These are phyloP conservation scores for Cryptosula pallasiana DNA, from an alignment of 2,888 invertebrate species.

Conservation along the genomic window DNA sequence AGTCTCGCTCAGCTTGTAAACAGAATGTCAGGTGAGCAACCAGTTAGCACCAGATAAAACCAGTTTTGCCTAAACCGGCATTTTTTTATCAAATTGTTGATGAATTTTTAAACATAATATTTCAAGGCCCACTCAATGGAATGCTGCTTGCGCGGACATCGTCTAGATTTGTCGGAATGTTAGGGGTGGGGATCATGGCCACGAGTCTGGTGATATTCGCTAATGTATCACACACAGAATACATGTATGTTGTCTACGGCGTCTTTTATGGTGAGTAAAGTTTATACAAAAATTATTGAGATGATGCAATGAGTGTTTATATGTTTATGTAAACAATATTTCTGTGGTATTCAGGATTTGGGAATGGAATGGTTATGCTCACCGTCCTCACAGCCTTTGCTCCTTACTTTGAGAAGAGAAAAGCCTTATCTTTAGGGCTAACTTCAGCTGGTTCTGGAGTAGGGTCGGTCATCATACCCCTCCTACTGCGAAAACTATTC, in stretches of 20 bases:
- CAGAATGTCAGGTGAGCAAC: constrained; percentile 5
- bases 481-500: not conserved
- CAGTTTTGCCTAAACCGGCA: not conserved
- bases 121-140: not conserved
- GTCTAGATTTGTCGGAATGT: not conserved
- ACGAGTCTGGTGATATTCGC: not conserved
- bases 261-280: not conserved
- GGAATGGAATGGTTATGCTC: not conserved
- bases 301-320: too few relatives aligned
- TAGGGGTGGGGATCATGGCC: not conserved
- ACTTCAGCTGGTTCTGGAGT: not conserved
- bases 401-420: not conserved
- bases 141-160: not conserved
- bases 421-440: not conserved
- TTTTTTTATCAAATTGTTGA: too few relatives aligned
- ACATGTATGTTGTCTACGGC: not conserved
- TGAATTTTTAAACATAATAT: too few relatives aligned
- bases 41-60: not conserved
- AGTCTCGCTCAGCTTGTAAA: not conserved
- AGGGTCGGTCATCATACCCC: not conserved
- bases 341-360: not conserved
- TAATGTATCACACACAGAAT: not conserved
- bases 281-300: too few relatives aligned
- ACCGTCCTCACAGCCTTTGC: not conserved
- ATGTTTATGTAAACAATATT: too few relatives aligned